Base-by-base conservation (phyloP, 2,797 vertebrate genomes). In the Spinibarbus caldwelli region DNA sequence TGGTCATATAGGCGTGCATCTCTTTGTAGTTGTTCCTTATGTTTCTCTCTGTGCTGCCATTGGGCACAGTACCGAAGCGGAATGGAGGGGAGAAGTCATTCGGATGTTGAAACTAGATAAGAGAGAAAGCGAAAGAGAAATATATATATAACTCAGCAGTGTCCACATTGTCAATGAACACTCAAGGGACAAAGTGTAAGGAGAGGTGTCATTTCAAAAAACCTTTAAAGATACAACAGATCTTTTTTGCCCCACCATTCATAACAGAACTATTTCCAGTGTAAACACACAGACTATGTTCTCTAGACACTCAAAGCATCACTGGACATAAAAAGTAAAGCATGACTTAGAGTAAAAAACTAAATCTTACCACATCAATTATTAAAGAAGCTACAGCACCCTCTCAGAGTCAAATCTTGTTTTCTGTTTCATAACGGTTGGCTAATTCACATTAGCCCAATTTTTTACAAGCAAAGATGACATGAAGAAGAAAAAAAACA, bases 1-100 rank as follows among this genome's bases (percentile, higher is more conserved):
- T 99, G 89, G 98, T 98, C 98, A 99, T 99, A 94, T 99, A 99
- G 92, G 95, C 91, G 90, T 99, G 98, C 98, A 99, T 99, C 93
- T 99, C 97, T 90, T 95, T 96, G 92, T 99, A 99, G 94, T 99
- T 99, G 96, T 99, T 99, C 91, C 98, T 97, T 92, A 99, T 99
- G 92, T 99, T 99, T 91, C 98, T 97, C 89, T 99, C 98, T 9
- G 98, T 99, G 92, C 98, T 99, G 90, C 98, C 98, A 26, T 99
- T 99, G 89, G 98, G 98, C 88, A 99, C 98, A 0, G 98, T 99
- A 88, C 98, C 98, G 0, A 99, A 99, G 82, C 98, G 97, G 93
- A 99, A 99, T 14, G 98, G 98, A 9, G 98, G 98, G 0, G 98
- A 98, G 92, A 98, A 99, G 93, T 99, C 98, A 87, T 99, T 99